Evolutionary conservation across 2,888 invertebrate genomes (phyloP), one percentile per base, ranked within the genome.

Genomic region (Gymnosoma rotundatum): DNA sequence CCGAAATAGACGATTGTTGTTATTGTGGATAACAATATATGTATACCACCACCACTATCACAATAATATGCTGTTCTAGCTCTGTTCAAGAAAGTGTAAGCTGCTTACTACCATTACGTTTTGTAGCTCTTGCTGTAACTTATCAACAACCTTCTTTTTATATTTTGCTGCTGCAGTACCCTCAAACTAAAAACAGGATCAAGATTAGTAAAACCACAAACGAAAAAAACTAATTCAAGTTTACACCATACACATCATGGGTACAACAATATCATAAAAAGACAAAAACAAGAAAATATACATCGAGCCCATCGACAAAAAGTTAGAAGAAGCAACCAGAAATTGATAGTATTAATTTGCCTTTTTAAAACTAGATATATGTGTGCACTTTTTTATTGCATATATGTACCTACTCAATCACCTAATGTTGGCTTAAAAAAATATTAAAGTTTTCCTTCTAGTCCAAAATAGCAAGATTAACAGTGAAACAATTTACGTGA

Each of bases 171-270:
- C 66, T 60, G 48, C 60, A 61, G 60, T 61, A 56, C 25, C 67
- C 58, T 52, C 56, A 70, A 60, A 61, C 52, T 45, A 56, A 73
- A 83, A 84, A 84, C 81, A 84, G 81, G 81, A 84, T 81, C 84
- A 84, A 78, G 78, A 84, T 84, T 81, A 84, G 74, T 84, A 25
- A 74, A 60, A 78, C 81, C 69, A 52, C 80, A 81, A 63, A 52
- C 12, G 7, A 60, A 52, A 52, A 52, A 60, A 75, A 79, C 74
- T 74, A 81, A 81, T 84, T 84, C 78, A 84, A 84, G 84, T 84
- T 84, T 84, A 61, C 54, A 64, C 56, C 78, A 63, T 42, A 66
- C 76, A 79, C 67, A 81, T 74, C 54, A 75, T 52, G 36, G 7
- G 20, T 73, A 56, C 38, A 69, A 36, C 32, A 52, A n/a, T 60